phyloP scores from a whole-genome alignment of 1,140 invertebrate species.

The Leptinotarsa defecta region DNA sequence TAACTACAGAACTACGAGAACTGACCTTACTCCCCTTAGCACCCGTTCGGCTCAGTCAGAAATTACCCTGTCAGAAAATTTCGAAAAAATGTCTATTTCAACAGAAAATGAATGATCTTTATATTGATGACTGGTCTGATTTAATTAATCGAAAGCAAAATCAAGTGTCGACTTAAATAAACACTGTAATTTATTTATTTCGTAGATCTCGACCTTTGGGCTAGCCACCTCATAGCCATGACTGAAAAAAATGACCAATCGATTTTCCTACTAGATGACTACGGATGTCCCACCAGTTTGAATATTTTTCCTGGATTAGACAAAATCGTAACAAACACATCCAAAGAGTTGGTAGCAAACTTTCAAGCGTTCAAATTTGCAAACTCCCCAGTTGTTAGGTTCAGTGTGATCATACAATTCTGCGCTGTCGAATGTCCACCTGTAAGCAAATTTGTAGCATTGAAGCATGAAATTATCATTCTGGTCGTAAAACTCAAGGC shows the following conservation, averaged over 20 bases:
- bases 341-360: constrained; percentile 51
- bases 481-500: not conserved
- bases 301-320: constrained; percentile 57
- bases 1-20: too few relatives aligned
- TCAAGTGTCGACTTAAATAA: too few relatives aligned
- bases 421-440: constrained; percentile 55
- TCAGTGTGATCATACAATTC: constrained; percentile 60
- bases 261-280: constrained; percentile 64
- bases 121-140: too few relatives aligned
- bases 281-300: constrained; percentile 66
- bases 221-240: constrained; percentile 62
- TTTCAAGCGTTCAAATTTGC: constrained; percentile 62
- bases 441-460: constrained; percentile 25
- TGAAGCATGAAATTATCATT: constrained; percentile 9
- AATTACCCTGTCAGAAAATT: too few relatives aligned
- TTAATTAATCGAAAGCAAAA: too few relatives aligned
- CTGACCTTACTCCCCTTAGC: too few relatives aligned
- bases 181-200: not conserved
- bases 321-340: constrained; percentile 49
- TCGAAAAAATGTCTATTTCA: too few relatives aligned
- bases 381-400: constrained; percentile 57
- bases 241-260: constrained; percentile 57
- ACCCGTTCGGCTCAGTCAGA: too few relatives aligned
- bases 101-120: too few relatives aligned
- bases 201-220: constrained; percentile 57